These are phyloP conservation scores for Eudemis profundana DNA, from an alignment of 2,888 invertebrate species.

Conservation along the genomic window DNA sequence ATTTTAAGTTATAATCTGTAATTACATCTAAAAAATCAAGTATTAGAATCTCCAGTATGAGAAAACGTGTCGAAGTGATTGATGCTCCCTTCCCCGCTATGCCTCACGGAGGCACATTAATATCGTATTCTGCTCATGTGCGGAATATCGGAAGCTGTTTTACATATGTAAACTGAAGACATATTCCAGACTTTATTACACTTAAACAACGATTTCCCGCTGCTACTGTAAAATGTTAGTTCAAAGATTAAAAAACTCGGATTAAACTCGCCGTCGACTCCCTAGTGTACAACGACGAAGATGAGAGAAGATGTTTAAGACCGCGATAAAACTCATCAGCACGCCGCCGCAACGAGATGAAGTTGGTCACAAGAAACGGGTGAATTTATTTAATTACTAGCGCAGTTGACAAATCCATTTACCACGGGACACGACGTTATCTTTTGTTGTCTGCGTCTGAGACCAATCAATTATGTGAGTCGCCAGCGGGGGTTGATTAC, in stretches of 20 bases:
- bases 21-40: slow-evolving; percentile 39
- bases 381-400: slow-evolving; percentile 80
- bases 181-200: slow-evolving; percentile 38
- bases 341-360: slow-evolving; percentile 49
- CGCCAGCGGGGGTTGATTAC: slow-evolving; percentile 75
- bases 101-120: slow-evolving; percentile 47
- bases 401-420: slow-evolving; percentile 82
- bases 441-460: slow-evolving; percentile 79
- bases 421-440: slow-evolving; percentile 72
- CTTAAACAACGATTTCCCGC: slow-evolving; percentile 28
- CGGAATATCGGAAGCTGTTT: slow-evolving; percentile 44
- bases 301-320: slow-evolving; percentile 37
- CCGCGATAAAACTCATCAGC: slow-evolving; percentile 60
- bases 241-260: slow-evolving; percentile 32
- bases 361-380: slow-evolving; percentile 61
- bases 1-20: slow-evolving; percentile 27
- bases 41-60: slow-evolving; percentile 43
- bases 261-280: slow-evolving; percentile 34
- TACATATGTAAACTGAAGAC: slow-evolving; percentile 45
- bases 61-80: slow-evolving; percentile 69
- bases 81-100: slow-evolving; percentile 56
- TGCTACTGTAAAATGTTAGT: slow-evolving; percentile 26
- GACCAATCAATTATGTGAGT: slow-evolving; percentile 79
- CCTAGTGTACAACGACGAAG: slow-evolving; percentile 24
- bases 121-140: slow-evolving; percentile 46